Evolutionary conservation across 2,113 vertebrate species (phyloP).

Genomic region (Sinocyclocheilus anophthalmus): DNA sequence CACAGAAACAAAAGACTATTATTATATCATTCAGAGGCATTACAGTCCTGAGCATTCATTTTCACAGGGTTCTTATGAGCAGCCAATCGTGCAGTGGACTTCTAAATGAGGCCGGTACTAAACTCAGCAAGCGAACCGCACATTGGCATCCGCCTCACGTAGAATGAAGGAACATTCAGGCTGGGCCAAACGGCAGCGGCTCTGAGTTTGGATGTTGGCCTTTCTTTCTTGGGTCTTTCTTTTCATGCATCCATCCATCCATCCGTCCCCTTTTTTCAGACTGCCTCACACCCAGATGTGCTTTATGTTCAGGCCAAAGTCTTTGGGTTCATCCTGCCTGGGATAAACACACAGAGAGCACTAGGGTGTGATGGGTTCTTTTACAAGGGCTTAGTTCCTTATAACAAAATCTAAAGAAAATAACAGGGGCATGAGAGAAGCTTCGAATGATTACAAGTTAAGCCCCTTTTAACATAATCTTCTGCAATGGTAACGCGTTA

Average conservation of each 20-base stretch:
- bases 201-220: slow-evolving; percentile 46
- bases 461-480: slow-evolving; percentile 14
- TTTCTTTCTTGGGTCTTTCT: slow-evolving; percentile 45
- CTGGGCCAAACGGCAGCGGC: slow-evolving; percentile 53
- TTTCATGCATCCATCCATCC: slow-evolving; percentile 45
- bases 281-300: slow-evolving; percentile 50
- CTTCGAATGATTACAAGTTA: slow-evolving; percentile 1
- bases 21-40: slow-evolving; percentile 1
- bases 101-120: slow-evolving; percentile 47
- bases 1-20: background rate
- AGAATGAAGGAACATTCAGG: slow-evolving; percentile 59
- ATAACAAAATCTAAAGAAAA: background rate
- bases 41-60: slow-evolving; percentile 46
- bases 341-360: slow-evolving; percentile 20
- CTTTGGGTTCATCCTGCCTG: slow-evolving; percentile 23
- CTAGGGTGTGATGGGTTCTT: slow-evolving; percentile 19
- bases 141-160: slow-evolving; percentile 60
- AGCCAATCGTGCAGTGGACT: slow-evolving; percentile 39
- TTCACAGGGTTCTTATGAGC: slow-evolving; percentile 42
- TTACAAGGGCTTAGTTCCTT: slow-evolving; percentile 1
- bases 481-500: background rate
- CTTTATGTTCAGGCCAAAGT: slow-evolving; percentile 44
- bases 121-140: slow-evolving; percentile 25
- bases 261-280: slow-evolving; percentile 35
- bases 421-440: background rate